phyloP scores from a whole-genome alignment of 2,888 invertebrate genomes.

The Isoperla grammatica region DNA sequence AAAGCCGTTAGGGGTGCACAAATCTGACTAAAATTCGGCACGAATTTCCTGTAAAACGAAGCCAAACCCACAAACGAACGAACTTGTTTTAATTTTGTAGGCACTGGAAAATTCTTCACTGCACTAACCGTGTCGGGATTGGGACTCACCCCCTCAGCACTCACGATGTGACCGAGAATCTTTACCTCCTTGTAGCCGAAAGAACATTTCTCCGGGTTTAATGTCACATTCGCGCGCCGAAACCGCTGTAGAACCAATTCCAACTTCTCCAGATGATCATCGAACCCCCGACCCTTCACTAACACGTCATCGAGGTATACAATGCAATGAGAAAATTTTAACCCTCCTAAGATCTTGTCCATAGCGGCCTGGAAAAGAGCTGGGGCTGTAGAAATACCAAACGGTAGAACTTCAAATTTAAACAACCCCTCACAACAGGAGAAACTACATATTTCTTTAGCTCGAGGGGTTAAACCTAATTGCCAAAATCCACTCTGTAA shows the following conservation, averaged over 20 bases:
- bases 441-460: background rate
- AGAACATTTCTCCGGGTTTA: conserved; percentile 14
- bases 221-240: background rate
- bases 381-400: background rate
- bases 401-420: background rate
- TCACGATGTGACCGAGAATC: background rate
- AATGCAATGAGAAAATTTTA: background rate
- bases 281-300: background rate
- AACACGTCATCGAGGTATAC: conserved; percentile 1
- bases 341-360: background rate
- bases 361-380: background rate
- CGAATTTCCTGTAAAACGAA: conserved; percentile 5
- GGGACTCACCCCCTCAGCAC: background rate
- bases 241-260: background rate
- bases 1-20: background rate
- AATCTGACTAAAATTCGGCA: background rate
- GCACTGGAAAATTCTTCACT: background rate
- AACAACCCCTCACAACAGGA: background rate
- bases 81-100: background rate
- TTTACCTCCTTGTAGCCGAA: background rate
- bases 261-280: background rate
- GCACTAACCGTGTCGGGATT: background rate
- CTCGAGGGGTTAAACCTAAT: background rate
- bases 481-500: background rate
- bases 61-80: background rate